Conservation (phyloP, 2,888 invertebrate genomes). For the Petrolisthes cinctipes region DNA sequence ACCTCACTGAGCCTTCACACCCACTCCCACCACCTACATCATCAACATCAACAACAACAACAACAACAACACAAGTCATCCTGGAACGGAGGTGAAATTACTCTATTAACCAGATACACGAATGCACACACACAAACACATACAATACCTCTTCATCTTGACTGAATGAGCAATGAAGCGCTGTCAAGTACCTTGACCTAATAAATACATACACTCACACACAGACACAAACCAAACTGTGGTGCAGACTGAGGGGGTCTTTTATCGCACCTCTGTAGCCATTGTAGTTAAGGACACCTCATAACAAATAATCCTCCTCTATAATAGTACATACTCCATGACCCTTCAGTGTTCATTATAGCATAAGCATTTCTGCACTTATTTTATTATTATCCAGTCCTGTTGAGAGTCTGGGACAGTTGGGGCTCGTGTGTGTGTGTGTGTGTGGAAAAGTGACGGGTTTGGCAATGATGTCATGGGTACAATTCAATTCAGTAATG, state of each 20-base stretch:
- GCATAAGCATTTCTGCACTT: slow-evolving; percentile 22
- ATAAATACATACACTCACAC: no score
- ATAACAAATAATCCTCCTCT: slow-evolving; percentile 10
- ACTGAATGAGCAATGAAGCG: no score
- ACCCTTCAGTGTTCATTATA: slow-evolving; percentile 36
- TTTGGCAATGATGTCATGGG: no score
- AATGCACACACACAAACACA: no score
- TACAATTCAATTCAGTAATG: no score
- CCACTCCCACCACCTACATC: neutral
- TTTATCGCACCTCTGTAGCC: neutral
- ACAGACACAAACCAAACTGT: neutral
- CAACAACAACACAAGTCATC: neutral
- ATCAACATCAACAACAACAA: neutral
- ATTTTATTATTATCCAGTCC: neutral
- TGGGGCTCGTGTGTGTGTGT: no score
- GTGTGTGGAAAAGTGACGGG: no score
- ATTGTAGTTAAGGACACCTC: neutral
- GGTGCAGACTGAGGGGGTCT: slow-evolving; percentile 37
- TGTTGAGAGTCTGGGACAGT: no score
- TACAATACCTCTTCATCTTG: no score
- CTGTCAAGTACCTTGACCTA: no score
- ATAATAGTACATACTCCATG: slow-evolving; percentile 36
- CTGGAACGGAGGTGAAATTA: no score
- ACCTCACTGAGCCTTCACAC: slow-evolving; percentile 31
- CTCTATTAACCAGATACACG: no score